Percentiles rank a stretch among this genome's conserved stretches.
Evolutionary conservation across 1,140 invertebrate genomes (phyloP).

Genomic region (Cherax quadricarinatus): DNA sequence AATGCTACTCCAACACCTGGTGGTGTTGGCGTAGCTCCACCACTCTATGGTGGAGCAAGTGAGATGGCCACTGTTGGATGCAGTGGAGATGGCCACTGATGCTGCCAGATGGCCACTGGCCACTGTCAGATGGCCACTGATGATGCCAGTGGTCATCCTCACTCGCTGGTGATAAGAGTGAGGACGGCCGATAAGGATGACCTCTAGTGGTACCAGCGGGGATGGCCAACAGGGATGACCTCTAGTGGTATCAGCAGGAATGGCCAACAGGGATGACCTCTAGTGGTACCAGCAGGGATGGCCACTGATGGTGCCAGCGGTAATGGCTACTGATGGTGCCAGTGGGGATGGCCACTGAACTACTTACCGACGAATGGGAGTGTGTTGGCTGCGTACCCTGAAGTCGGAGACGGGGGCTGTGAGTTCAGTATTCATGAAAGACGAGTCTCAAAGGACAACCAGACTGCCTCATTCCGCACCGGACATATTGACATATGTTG

Average conservation of each 20-base stretch:
- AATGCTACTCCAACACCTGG: no score
- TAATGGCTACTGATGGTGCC: neutral
- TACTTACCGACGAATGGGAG: neutral
- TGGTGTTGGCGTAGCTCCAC: no score
- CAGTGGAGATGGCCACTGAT: neutral
- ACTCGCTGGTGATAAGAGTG: neutral
- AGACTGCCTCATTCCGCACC: slow-evolving; percentile 35
- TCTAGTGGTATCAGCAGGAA: neutral
- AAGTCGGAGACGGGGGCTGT: neutral
- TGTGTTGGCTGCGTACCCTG: neutral
- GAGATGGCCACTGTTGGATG: no score
- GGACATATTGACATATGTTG: slow-evolving; percentile 64
- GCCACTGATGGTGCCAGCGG: neutral
- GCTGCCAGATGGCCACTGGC: neutral
- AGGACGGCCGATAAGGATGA: neutral
- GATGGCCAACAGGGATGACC: neutral
- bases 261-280: neutral
- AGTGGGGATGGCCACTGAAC: neutral
- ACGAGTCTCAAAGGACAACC: slow-evolving; percentile 30
- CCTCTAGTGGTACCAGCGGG: neutral
- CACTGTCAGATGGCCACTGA: neutral
- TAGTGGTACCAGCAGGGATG: neutral
- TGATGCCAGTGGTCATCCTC: neutral
- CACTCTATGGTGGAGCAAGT: no score
- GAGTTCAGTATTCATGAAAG: slow-evolving; percentile 21